A percentile compares a stretch with the other conserved stretches of the same genome.
phyloP scores from a whole-genome alignment of 2,113 vertebrate species.

The Lota lota region DNA sequence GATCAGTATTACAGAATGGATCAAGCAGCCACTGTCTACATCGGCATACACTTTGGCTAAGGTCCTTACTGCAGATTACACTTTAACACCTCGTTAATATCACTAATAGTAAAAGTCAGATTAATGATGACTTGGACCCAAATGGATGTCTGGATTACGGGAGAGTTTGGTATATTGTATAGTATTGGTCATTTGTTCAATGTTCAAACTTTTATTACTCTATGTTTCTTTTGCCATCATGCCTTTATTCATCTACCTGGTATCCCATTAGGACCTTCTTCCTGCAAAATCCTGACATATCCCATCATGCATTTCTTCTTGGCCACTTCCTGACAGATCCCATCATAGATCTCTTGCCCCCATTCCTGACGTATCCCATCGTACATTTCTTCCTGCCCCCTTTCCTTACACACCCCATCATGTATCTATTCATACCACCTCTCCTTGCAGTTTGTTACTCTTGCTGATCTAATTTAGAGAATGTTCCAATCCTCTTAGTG shows the following conservation, averaged over 20 bases:
- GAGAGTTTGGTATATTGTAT: neutral
- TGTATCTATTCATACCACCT: slow-evolving; percentile 34
- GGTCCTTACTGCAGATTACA: slow-evolving; percentile 67
- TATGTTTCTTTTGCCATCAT: neutral
- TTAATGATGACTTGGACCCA: slow-evolving; percentile 58
- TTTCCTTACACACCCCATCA: slow-evolving; percentile 30
- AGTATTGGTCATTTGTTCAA: too few species aligned
- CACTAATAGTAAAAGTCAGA: slow-evolving; percentile 68
- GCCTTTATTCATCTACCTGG: neutral
- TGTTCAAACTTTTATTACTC: too few species aligned
- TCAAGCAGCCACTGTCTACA: slow-evolving; percentile 63
- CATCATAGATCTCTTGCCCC: slow-evolving; percentile 2
- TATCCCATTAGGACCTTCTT: neutral
- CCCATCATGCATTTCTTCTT: slow-evolving; percentile 3
- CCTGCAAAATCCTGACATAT: neutral
- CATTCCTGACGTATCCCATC: neutral
- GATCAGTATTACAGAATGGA: slow-evolving; percentile 71
- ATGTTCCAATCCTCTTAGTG: slow-evolving; percentile 83
- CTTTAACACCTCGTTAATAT: slow-evolving; percentile 71
- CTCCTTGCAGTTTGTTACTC: slow-evolving; percentile 75
- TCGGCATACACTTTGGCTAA: slow-evolving; percentile 60
- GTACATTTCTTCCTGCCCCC: neutral
- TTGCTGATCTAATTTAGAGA: slow-evolving; percentile 85
- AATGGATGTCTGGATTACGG: slow-evolving; percentile 56
- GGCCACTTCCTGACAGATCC: neutral